Evolutionary conservation across 2,113 vertebrate species (phyloP).

Genomic region (Cryptomyrus ogoouensis): DNA sequence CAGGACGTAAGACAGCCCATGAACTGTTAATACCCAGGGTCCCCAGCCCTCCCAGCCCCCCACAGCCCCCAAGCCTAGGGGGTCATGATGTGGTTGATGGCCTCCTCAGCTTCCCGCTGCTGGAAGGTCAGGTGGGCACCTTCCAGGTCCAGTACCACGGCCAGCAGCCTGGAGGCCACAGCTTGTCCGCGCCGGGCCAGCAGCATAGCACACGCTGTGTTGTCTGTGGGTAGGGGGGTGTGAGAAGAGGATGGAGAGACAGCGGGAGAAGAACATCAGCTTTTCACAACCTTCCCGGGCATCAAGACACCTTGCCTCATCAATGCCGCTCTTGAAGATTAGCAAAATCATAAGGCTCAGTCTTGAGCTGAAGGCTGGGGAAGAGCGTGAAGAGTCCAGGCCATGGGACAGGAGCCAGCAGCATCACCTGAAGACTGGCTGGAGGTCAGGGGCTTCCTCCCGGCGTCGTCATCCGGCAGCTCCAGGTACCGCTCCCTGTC

Average conservation of each 20-base stretch:
- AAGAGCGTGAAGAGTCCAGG: neutral
- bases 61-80: slow-evolving; percentile 37
- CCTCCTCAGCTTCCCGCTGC: slow-evolving; percentile 53
- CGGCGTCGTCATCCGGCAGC: slow-evolving; percentile 39
- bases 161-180: slow-evolving; percentile 55
- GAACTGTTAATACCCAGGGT: neutral
- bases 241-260: neutral
- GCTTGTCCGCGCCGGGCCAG: slow-evolving; percentile 38
- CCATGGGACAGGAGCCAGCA: neutral
- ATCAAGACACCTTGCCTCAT: neutral
- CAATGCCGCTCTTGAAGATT: neutral
- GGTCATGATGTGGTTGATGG: slow-evolving; percentile 39
- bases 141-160: slow-evolving; percentile 68
- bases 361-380: neutral
- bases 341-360: neutral
- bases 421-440: slow-evolving; percentile 48
- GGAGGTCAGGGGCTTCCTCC: slow-evolving; percentile 31
- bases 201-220: slow-evolving; percentile 43
- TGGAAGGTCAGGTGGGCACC: slow-evolving; percentile 66
- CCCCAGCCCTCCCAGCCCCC: neutral
- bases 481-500: slow-evolving; percentile 68
- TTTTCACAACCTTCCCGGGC: neutral
- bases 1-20: neutral
- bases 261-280: neutral
- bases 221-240: neutral